Base-by-base conservation (phyloP, 2,797 vertebrate genomes). In the Heliangelus exortis region DNA sequence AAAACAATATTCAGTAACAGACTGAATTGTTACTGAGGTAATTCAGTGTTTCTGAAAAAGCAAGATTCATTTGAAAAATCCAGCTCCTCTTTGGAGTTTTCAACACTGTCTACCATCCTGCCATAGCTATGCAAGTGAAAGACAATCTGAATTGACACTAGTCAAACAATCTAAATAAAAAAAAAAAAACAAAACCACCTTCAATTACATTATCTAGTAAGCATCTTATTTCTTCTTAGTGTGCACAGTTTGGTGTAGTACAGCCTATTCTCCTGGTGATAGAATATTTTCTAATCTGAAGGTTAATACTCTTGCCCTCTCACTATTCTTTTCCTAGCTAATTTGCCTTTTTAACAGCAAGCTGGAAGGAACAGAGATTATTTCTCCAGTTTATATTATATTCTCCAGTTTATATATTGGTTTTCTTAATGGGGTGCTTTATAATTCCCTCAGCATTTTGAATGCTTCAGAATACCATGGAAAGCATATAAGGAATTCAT, bases 131-230 rank as follows among this genome's bases (percentile, higher is more conserved):
- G 28, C 89, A 62, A 94, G 51, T 84, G 48, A 94, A 92, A 92
- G 67, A 91, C 96, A 92, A 92, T 84, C 84, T 74, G 81, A 91
- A 81, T 5, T 18, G 6, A 92, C 78, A 92, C 48, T 65, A 93
- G 76, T 67, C 65, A 95, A 95, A 95, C 94, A 71, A 88, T 47
- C 47, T 47, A 47, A 19, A 39, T 21, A 20, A 47, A 47, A 47
- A 47, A 20, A 47, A 47, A 47, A 47, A 47, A 47, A 8, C 19
- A 47, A 47, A 45, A 19, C 16, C 9, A 45, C 16, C 55, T 95
- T 96, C 94, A 94, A 96, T 96, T 96, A 97, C 31, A 87, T 89
- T 96, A 90, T 72, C 78, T 82, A 76, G 95, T 98, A 97, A 97
- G 85, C 71, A 91, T 71, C 81, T 81, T 83, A 96, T 95, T 97